Conservation (phyloP, 2,888 invertebrate species). For the Dendrolimus houi region DNA sequence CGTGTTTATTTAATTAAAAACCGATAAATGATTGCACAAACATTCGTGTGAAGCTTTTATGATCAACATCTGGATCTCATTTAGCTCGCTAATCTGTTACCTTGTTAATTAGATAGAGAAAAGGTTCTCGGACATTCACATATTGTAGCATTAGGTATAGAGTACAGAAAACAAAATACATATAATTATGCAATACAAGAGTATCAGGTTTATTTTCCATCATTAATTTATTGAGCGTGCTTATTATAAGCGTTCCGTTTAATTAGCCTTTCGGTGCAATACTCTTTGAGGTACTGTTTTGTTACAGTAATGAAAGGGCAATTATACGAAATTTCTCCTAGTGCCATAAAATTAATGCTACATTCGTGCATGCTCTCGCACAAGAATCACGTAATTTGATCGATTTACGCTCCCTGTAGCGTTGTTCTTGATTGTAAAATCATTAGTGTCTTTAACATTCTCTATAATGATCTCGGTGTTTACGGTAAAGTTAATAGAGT, state of each 20-base stretch:
- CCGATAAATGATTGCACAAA: constrained; percentile 40
- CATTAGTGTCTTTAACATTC: constrained; percentile 5
- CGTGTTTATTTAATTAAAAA: constrained; percentile 40
- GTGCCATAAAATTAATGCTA: constrained; percentile 53
- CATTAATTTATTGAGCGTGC: not conserved
- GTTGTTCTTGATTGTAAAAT: constrained; percentile 37
- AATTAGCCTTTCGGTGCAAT: constrained; percentile 1
- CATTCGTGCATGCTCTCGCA: constrained; percentile 30
- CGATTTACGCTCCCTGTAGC: constrained; percentile 47
- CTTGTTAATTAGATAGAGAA: not conserved
- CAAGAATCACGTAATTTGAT: constrained; percentile 47
- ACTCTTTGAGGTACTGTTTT: not conserved
- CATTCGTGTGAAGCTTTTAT: constrained; percentile 46
- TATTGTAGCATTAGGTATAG: too few relatives aligned
- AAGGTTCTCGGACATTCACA: not conserved
- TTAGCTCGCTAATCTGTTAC: constrained; percentile 2
- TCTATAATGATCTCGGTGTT: constrained; percentile 5
- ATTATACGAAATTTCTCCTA: constrained; percentile 56
- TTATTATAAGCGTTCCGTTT: not conserved
- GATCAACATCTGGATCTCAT: constrained; percentile 23
- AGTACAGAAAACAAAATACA: too few relatives aligned
- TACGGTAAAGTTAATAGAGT: constrained; percentile 6
- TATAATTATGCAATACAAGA: too few relatives aligned
- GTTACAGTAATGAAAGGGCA: constrained; percentile 35
- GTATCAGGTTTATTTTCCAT: too few relatives aligned